phyloP scores from a whole-genome alignment of 2,113 vertebrate species.

The Planiliza haematocheilus region DNA sequence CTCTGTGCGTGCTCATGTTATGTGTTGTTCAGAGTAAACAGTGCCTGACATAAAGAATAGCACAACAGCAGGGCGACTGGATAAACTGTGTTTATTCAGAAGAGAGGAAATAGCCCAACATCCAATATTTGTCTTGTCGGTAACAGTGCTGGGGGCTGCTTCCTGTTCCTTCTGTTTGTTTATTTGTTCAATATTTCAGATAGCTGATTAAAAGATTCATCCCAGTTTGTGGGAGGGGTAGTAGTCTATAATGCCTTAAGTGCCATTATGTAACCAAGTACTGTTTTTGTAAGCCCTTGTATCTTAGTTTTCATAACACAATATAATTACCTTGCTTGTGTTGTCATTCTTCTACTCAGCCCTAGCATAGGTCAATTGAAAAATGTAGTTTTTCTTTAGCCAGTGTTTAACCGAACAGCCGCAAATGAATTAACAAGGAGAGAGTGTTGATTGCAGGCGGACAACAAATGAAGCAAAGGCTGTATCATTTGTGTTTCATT shows the following conservation, averaged over 20 bases:
- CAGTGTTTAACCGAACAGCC: no score
- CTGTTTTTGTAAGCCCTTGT: no score
- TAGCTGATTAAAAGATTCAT: slow-evolving; percentile 3
- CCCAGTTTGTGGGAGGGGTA: neutral
- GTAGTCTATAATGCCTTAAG: neutral
- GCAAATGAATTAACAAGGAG: no score
- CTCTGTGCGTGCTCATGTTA: neutral
- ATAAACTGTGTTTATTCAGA: slow-evolving; percentile 8
- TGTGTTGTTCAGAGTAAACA: neutral
- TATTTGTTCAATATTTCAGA: neutral
- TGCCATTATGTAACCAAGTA: no score
- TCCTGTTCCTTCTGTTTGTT: slow-evolving; percentile 12
- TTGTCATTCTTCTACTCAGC: no score
- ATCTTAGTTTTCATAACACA: no score
- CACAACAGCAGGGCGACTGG: neutral
- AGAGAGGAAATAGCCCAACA: neutral
- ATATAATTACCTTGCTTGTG: no score
- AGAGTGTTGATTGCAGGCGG: no score
- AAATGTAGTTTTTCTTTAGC: no score
- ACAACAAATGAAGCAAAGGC: no score
- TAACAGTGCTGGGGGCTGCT: neutral
- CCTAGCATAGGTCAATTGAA: no score
- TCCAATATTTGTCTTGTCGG: neutral
- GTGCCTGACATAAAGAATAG: slow-evolving; percentile 1
- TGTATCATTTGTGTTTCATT: no score